Base-by-base conservation (phyloP, 2,888 invertebrate species). In the Ametastegia equiseti region DNA sequence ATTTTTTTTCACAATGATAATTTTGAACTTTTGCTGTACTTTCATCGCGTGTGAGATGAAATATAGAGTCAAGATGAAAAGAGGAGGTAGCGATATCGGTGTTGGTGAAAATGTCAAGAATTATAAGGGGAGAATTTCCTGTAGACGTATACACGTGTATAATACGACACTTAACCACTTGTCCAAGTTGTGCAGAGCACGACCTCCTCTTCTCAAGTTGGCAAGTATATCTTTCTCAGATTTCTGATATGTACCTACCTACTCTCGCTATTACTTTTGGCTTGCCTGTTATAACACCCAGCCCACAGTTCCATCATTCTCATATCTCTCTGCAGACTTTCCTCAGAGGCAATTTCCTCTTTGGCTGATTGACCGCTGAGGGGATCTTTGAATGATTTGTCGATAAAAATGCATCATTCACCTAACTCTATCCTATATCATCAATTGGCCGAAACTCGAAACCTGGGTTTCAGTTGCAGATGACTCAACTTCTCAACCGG, bases 181-280 rank as follows among this genome's bases (percentile, higher is more conserved):
- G 19, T 50, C 50, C 19, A 50, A 57, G 60, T 60, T 13, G 60
- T 60, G 30, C 30, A 60, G 39, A 39, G 39, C 65, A 67, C 15
- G 36, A 67, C n/a, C 65, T 19, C 13, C 27, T 60, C 36, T 67
- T 5, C 54, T 54, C 15, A 9, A 67, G 39, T 27, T 23, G 33
- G 39, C 1, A 67, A 39, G 39, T 67, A 7, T 39, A 67, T 67
- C 65, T 67, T 67, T n/a, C 65, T 67, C 65, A 39, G 65, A 39
- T 67, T 67, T 67, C 65, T 36, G 65, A 7, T 27, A 39, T 67
- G 11, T n/a, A n/a, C n/a, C n/a, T n/a, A n/a, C n/a, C n/a, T n/a
- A n/a, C n/a, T n/a, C 13, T 39, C 39, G 19, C 19, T 39, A 36
- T 39, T 36, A 36, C 19, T 39, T 39, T 67, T 39, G 36, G 36